Percentiles rank a stretch among this genome's conserved stretches.
phyloP scores from a whole-genome alignment of 2,113 vertebrate species.

The Recurvirostra avosetta region DNA sequence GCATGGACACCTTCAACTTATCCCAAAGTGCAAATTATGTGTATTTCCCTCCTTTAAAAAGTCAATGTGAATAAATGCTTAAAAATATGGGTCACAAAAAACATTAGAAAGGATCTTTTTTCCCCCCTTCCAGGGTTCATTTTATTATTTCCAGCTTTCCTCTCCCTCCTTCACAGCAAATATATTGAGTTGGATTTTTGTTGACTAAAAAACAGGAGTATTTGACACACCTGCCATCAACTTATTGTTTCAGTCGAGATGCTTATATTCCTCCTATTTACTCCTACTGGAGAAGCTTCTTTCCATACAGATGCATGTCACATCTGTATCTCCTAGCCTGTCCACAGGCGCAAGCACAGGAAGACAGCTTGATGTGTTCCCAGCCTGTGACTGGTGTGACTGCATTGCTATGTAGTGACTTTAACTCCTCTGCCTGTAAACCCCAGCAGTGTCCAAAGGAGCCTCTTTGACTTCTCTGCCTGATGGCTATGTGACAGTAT shows the following conservation, averaged over 20 bases:
- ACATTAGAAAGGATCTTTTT: not conserved
- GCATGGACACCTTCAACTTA: constrained; percentile 66
- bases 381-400: not conserved
- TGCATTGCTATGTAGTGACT: accelerated
- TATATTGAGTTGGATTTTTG: not conserved
- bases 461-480: not conserved
- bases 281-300: not conserved
- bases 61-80: constrained; percentile 38
- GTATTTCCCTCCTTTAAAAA: constrained; percentile 59
- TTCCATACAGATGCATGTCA: not conserved
- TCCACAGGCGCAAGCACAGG: not conserved
- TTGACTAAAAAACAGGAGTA: not conserved
- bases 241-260: not conserved
- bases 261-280: not conserved
- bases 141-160: not conserved
- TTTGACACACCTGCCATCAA: not conserved
- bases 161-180: not conserved
- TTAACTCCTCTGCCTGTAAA: not conserved
- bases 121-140: not conserved
- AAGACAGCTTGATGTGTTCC: not conserved
- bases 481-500: accelerated
- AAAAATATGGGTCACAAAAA: constrained; percentile 49
- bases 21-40: constrained; percentile 64
- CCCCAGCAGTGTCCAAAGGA: not conserved
- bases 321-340: not conserved